Conservation (phyloP, 2,113 vertebrate species). For the human region DNA sequence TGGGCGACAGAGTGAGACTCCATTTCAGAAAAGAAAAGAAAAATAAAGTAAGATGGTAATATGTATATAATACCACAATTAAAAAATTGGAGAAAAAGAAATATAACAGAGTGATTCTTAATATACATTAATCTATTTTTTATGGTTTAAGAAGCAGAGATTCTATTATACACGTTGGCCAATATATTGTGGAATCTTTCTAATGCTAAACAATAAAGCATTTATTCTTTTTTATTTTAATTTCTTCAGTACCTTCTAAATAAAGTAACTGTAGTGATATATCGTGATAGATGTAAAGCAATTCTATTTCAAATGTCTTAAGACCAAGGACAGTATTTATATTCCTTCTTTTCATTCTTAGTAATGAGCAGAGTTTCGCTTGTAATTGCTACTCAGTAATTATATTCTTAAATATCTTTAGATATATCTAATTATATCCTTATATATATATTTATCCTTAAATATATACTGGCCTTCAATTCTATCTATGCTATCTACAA, state of each 20-base stretch:
- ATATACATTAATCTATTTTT: not conserved
- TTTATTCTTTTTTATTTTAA: not conserved
- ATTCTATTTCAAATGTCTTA: conserved; percentile 10
- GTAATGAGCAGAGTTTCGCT: not conserved
- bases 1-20: too few relatives aligned
- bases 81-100: too few relatives aligned
- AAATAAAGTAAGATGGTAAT: too few relatives aligned
- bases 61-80: not conserved
- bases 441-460: too few relatives aligned
- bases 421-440: too few relatives aligned
- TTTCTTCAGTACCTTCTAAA: not conserved
- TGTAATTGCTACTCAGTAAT: conserved; percentile 31
- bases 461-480: not conserved
- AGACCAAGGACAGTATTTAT: not conserved
- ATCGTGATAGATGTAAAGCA: not conserved
- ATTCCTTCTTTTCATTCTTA: conserved; percentile 16
- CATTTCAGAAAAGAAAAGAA: too few relatives aligned
- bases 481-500: not conserved
- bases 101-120: not conserved
- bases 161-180: not conserved
- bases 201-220: not conserved
- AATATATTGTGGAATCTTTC: not conserved
- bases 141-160: not conserved
- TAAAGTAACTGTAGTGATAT: conserved; percentile 7
- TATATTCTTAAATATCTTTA: conserved; percentile 27